These are phyloP conservation scores for Anser cygnoides DNA, from an alignment of 2,113 vertebrate species.

Conservation along the genomic window DNA sequence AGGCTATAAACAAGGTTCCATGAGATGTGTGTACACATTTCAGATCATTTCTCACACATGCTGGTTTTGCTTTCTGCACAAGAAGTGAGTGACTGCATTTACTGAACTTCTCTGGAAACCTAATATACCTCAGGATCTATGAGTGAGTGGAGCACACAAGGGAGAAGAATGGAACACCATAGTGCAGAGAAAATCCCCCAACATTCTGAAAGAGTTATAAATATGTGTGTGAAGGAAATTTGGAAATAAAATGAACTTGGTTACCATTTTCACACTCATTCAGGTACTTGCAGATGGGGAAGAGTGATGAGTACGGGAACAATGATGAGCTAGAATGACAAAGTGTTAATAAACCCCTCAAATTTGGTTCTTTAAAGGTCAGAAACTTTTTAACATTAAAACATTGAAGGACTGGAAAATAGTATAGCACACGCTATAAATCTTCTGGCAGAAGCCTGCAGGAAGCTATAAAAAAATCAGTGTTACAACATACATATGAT, in stretches of 20 bases:
- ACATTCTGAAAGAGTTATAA: not conserved
- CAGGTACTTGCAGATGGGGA: slow-evolving; percentile 28
- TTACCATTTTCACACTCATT: not conserved
- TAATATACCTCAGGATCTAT: not conserved
- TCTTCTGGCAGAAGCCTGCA: not conserved
- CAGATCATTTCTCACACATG: not conserved
- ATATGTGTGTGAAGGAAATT: slow-evolving; percentile 14
- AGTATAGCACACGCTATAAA: not conserved
- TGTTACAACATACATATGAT: slow-evolving; percentile 38
- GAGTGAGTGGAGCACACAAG: not conserved
- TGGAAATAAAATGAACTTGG: slow-evolving; percentile 21
- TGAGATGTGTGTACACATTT: not conserved
- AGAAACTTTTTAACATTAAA: slow-evolving; percentile 45
- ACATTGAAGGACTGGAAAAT: slow-evolving; percentile 2
- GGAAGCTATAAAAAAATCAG: slow-evolving; percentile 47
- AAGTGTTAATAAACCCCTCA: slow-evolving; percentile 20
- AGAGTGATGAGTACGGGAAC: not conserved
- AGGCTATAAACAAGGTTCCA: not conserved
- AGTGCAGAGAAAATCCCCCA: not conserved
- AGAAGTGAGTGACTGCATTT: not conserved
- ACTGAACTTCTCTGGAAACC: not conserved
- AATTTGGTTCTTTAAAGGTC: slow-evolving; percentile 52
- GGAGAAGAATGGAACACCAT: not conserved
- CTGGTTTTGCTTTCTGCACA: not conserved
- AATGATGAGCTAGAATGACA: slow-evolving; percentile 25